Conservation (phyloP, 2,113 vertebrate species). For the Toxotes jaculatrix region DNA sequence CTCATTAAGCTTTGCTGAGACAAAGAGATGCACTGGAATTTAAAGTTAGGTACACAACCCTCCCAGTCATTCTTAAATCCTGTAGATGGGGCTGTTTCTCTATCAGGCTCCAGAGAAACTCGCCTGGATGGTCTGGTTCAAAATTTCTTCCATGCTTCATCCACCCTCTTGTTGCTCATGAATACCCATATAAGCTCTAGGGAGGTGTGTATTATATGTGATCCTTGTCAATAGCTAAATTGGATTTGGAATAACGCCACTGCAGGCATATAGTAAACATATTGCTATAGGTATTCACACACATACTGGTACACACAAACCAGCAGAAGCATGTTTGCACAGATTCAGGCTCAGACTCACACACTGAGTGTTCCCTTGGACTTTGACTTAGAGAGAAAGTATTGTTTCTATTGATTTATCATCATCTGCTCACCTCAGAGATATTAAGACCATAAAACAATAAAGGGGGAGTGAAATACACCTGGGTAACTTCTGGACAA, state of each 20-base stretch:
- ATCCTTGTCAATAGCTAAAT: conserved; percentile 52
- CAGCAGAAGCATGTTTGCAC: conserved; percentile 30
- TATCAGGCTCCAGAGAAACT: conserved; percentile 1
- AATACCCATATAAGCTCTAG: conserved; percentile 35
- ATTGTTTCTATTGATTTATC: conserved; percentile 70
- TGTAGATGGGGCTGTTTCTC: conserved; percentile 80
- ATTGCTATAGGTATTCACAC: conserved; percentile 14
- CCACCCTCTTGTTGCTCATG: conserved; percentile 53
- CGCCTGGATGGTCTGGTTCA: conserved; percentile 8
- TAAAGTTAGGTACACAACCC: conserved; percentile 49
- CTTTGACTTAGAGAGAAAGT: conserved; percentile 42
- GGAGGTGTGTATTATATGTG: conserved; percentile 35
- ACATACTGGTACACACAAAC: conserved; percentile 14
- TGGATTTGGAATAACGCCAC: conserved; percentile 48
- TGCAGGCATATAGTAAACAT: conserved; percentile 23
- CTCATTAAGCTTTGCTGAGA: conserved; percentile 72
- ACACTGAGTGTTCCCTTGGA: conserved; percentile 31
- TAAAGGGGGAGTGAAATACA: conserved; percentile 51
- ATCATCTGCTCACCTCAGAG: conserved; percentile 59
- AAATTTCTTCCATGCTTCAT: conserved; percentile 30
- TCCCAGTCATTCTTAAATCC: conserved; percentile 27
- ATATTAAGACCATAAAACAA: conserved; percentile 67
- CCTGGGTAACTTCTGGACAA: conserved; percentile 41
- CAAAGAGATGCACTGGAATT: conserved; percentile 68
- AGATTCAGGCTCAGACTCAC: conserved; percentile 20